A percentile compares a stretch with the other conserved stretches of the same genome.
These are phyloP conservation scores for Melipona quadrifasciata DNA, from an alignment of 1,140 invertebrate species.

Conservation along the genomic window DNA sequence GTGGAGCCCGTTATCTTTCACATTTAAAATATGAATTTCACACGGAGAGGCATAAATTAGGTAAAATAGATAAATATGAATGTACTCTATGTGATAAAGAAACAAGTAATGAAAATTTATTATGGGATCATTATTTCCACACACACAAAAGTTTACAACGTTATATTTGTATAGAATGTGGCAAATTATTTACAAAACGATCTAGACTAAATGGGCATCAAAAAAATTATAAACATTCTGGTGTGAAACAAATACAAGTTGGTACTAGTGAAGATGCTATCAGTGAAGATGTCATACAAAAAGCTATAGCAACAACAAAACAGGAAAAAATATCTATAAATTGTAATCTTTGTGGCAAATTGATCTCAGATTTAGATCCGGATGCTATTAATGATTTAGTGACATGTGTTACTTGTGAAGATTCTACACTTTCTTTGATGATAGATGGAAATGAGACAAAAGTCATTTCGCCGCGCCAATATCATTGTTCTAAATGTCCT, in stretches of 20 bases:
- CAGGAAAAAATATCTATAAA: constrained; percentile 35
- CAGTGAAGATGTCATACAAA: constrained; percentile 18
- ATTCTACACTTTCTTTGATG: constrained; percentile 53
- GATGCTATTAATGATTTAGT: constrained; percentile 58
- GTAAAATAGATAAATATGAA: constrained; percentile 58
- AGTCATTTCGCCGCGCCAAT: constrained; percentile 62
- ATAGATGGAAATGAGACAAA: constrained; percentile 61
- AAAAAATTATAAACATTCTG: constrained; percentile 47
- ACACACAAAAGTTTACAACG: constrained; percentile 55
- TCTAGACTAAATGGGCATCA: constrained; percentile 57
- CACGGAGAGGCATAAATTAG: constrained; percentile 62
- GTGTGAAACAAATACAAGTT: constrained; percentile 43
- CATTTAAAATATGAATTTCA: constrained; percentile 65
- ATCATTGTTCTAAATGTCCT: constrained; percentile 62
- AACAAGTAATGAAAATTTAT: constrained; percentile 58
- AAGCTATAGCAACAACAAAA: constrained; percentile 26
- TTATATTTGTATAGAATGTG: constrained; percentile 58
- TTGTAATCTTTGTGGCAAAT: constrained; percentile 63
- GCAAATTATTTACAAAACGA: constrained; percentile 52
- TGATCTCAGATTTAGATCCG: constrained; percentile 55
- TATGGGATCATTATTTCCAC: constrained; percentile 66
- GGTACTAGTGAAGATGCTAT: constrained; percentile 9
- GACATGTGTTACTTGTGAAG: constrained; percentile 57
- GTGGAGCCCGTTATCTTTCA: constrained; percentile 57
- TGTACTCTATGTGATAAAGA: constrained; percentile 61